phyloP scores from a whole-genome alignment of 2,113 vertebrate genomes.

The Centropus unirufus region DNA sequence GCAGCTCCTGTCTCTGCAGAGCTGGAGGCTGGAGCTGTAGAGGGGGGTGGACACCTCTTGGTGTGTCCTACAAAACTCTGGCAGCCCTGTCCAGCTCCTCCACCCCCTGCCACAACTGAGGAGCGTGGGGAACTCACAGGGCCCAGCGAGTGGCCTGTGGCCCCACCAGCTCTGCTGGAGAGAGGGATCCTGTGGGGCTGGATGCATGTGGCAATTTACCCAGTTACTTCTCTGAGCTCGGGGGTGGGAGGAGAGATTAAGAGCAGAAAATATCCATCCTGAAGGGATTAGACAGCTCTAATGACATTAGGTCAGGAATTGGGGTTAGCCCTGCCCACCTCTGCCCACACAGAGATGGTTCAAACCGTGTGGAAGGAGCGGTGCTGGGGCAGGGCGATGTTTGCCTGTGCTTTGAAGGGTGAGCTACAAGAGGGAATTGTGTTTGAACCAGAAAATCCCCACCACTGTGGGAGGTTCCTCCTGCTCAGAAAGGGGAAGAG shows the following conservation, averaged over 20 bases:
- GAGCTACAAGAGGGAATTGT: background rate
- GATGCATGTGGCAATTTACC: background rate
- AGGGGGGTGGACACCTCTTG: too few species aligned
- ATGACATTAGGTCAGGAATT: constrained; percentile 33
- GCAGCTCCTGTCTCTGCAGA: background rate
- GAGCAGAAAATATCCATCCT: constrained; percentile 41
- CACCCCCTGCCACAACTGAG: background rate
- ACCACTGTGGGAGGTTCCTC: background rate
- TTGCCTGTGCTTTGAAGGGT: background rate
- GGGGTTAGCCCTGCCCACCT: constrained; percentile 26
- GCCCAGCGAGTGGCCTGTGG: accelerated
- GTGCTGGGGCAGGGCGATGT: accelerated
- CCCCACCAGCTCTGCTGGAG: background rate
- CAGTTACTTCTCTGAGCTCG: background rate
- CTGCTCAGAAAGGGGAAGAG: background rate
- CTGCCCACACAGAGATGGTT: background rate
- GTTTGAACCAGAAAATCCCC: background rate
- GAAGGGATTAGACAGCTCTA: constrained; percentile 38
- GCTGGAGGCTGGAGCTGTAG: background rate
- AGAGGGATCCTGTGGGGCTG: accelerated
- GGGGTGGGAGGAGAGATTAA: constrained; percentile 26
- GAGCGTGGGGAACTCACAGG: accelerated
- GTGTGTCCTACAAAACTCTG: background rate
- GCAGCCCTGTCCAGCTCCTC: background rate
- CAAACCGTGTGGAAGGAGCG: accelerated